Evolutionary conservation across 2,888 invertebrate species (phyloP), one percentile per base, ranked within the genome.

Genomic region (Macaria notata): DNA sequence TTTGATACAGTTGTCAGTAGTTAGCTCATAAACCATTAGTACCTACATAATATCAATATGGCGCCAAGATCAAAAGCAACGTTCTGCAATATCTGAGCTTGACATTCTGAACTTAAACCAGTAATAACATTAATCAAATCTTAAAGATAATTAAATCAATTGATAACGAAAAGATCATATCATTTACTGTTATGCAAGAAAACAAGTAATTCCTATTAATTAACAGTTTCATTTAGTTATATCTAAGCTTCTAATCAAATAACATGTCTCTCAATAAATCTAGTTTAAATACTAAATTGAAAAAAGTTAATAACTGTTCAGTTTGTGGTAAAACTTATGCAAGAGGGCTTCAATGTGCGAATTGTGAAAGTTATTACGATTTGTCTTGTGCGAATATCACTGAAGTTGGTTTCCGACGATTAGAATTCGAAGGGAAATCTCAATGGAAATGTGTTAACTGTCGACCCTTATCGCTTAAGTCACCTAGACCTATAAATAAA

Each of bases 311-410:
- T 8, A 49, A 41, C 3, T 54, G 54, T 46, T 31, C 44, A 39
- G n/a, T 3, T 4, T 54, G 54, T 39, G 31, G 44, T 9, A 41
- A 33, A 8, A 49, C 31, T 4, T 31, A 45, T 31, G 5, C 36
- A 0, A 49, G 45, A 49, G 55, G 55, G 0, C 43, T 56, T 19
- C 60, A 56, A 30, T 60, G 60, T 47, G 9, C 8, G 7, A 3
- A 2, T 6, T 56, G 60, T 36, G 36, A 50, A 7, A 60, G 43
- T 3, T 36, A 42, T 6, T 44, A 45, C 7, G 49, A 56, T 30
- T 56, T 60, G 41, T 31, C 6, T 1, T 57, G 61, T 49, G 61
- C 54, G 7, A 44, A 54, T 7, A 39, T 61, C 9, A 36, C 54
- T 29, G 56, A 61, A n/a, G 8, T 46, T 3, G 45, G 41, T 0